phyloP scores from a whole-genome alignment of 2,797 vertebrate genomes.

The Aldrovandia affinis region DNA sequence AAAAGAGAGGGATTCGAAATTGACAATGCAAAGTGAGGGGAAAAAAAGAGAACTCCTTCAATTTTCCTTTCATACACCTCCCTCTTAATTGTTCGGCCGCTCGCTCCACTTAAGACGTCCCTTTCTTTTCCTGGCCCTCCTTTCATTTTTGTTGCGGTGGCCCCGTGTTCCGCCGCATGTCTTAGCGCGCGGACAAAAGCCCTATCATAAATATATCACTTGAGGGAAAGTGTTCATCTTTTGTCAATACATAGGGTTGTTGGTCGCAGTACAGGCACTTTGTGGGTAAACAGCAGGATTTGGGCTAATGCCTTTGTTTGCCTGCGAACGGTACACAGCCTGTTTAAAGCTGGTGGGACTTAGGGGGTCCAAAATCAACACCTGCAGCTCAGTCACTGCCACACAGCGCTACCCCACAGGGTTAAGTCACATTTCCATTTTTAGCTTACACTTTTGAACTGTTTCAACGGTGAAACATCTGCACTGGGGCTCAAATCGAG shows the following conservation, averaged over 20 bases:
- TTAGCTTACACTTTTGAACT: neutral
- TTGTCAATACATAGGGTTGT: constrained; percentile 74
- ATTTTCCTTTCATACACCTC: constrained; percentile 67
- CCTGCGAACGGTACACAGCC: constrained; percentile 79
- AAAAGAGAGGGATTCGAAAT: constrained; percentile 77
- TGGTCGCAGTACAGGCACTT: constrained; percentile 62
- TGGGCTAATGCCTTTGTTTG: constrained; percentile 78
- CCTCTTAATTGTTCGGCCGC: constrained; percentile 74
- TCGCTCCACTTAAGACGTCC: constrained; percentile 72
- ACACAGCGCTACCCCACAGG: constrained; percentile 37
- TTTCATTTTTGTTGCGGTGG: constrained; percentile 51
- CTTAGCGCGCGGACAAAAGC: constrained; percentile 66
- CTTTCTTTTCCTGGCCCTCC: constrained; percentile 59
- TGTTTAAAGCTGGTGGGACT: constrained; percentile 78
- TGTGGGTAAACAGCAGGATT: constrained; percentile 73
- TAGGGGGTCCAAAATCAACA: constrained; percentile 74
- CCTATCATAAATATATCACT: constrained; percentile 69
- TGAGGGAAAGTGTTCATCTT: constrained; percentile 75
- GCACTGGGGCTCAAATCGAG: constrained; percentile 1
- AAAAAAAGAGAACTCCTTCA: constrained; percentile 55
- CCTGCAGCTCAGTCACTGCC: constrained; percentile 51
- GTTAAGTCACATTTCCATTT: constrained; percentile 21
- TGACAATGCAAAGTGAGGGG: constrained; percentile 65
- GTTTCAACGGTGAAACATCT: constrained; percentile 24
- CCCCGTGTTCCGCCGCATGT: constrained; percentile 66